phyloP scores from a whole-genome alignment of 2,113 vertebrate species.

The Ia io region DNA sequence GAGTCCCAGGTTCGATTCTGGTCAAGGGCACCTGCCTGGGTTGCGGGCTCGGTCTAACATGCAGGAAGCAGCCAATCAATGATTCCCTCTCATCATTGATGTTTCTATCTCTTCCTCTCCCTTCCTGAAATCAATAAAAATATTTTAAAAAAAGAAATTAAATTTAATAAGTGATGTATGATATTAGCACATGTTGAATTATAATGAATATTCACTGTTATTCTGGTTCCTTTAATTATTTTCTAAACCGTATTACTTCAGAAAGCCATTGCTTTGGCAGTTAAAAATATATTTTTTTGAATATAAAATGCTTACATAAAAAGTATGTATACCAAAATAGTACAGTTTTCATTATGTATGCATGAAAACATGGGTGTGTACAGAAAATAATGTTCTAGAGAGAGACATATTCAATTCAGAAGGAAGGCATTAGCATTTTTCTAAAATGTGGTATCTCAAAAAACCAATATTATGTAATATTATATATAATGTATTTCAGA shows the following conservation, averaged over 20 bases:
- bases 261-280: conserved; percentile 62
- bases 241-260: conserved; percentile 50
- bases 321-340: background rate
- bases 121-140: no score
- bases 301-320: conserved; percentile 33
- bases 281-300: conserved; percentile 65
- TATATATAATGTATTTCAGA: background rate
- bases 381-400: background rate
- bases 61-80: no score
- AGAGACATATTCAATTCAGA: background rate
- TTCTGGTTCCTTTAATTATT: conserved; percentile 43
- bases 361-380: background rate
- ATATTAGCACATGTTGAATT: conserved; percentile 66
- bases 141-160: conserved; percentile 61
- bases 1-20: no score
- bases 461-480: background rate
- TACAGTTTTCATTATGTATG: background rate
- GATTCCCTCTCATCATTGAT: no score
- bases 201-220: conserved; percentile 67
- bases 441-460: background rate
- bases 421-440: background rate
- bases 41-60: no score
- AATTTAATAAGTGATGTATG: conserved; percentile 68
- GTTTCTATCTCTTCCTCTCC: no score
- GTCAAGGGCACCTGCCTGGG: no score